Evolutionary conservation across 1,140 invertebrate genomes (phyloP), one percentile per base, ranked within the genome.

Genomic region (Luehdorfia chinensis): DNA sequence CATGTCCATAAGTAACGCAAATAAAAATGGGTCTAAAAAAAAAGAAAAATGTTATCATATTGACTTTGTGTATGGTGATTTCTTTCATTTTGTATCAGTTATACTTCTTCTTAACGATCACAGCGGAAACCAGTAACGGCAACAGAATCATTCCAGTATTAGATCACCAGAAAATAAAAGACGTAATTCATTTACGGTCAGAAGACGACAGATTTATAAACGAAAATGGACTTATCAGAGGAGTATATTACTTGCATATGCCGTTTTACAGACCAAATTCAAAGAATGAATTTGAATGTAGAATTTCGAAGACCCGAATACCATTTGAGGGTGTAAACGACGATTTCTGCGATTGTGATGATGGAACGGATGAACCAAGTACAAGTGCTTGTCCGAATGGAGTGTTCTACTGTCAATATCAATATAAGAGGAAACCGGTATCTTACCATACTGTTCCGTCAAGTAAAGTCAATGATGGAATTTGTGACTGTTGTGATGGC

Each of bases 301-400:
- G 64, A 33, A 74, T 57, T 25, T 65, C 68, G 1, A 58, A 75
- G 12, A 64, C 76, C 43, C 50, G 36, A 7, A 75, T 86, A 39
- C 66, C 76, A 1, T 84, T 66, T 86, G 79, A 91, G 4, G 90
- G 91, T 75, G 88, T 98, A 2, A 98, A 98, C 75, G 97, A 98
- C 87, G 93, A 98, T 80, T 98, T 95, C 71, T 98, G 97, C 88
- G 97, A 98, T 83, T 98, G 97, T 87, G 66, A 75, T 9, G 94
- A 95, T 86, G 95, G 95, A 12, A 93, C 92, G 50, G 97, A 98
- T 84, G 97, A 98, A 81, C 96, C 96, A 15, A 91, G 95, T 46
- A 98, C 96, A 3, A 92, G 92, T 70, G 97, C 97, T 11, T 98
- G 97, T 83, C 73, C 89, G 0, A 92, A 93, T 84, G 94, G 94